Evolutionary conservation across 2,113 vertebrate species (phyloP).

Genomic region (Xenus cinereus): DNA sequence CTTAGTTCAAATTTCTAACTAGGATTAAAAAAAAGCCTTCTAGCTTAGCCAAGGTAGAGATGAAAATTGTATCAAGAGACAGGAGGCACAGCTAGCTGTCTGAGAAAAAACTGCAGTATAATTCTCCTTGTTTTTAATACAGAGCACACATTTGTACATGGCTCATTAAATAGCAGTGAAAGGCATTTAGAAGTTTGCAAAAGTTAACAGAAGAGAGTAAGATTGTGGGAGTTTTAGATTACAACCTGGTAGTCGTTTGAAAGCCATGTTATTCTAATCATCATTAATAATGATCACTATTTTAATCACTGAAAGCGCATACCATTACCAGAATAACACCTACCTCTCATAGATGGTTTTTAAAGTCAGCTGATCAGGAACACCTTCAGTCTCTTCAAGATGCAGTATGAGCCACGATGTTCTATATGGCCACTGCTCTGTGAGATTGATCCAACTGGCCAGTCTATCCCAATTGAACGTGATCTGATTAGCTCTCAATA

Average conservation of each 20-base stretch:
- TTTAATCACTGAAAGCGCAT: background rate
- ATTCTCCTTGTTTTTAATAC: background rate
- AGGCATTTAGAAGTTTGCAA: background rate
- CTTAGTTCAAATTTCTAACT: background rate
- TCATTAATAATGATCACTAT: background rate
- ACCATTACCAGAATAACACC: background rate
- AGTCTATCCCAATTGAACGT: constrained; percentile 95
- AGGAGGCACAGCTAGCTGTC: background rate
- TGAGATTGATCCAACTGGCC: constrained; percentile 98
- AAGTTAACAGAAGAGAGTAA: background rate
- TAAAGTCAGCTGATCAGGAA: constrained; percentile 88
- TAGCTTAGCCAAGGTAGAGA: background rate
- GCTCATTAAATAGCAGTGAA: background rate
- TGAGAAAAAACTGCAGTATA: background rate
- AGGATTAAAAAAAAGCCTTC: background rate
- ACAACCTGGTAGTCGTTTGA: background rate
- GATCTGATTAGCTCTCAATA: constrained; percentile 96
- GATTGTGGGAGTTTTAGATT: background rate
- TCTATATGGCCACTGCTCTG: constrained; percentile 97
- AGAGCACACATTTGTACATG: background rate
- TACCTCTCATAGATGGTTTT: constrained; percentile 97
- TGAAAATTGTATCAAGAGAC: background rate
- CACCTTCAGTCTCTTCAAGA: constrained; percentile 90
- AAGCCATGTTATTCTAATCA: background rate
- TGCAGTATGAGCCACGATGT: constrained; percentile 97